Evolutionary conservation across 2,888 invertebrate species (phyloP).

Genomic region (Meta bourneti): DNA sequence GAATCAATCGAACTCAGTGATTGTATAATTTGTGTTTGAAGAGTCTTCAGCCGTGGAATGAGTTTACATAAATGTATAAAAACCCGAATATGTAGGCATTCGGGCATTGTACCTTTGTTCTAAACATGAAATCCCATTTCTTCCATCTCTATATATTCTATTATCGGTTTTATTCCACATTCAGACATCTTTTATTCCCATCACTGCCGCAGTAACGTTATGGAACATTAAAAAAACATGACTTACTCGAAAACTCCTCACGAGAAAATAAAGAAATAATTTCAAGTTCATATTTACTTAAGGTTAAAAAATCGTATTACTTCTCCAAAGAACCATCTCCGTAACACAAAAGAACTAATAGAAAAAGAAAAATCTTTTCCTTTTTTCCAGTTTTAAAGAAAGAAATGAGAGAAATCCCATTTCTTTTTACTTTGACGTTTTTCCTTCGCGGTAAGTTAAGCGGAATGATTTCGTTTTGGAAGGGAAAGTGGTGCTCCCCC

Average conservation of each 20-base stretch:
- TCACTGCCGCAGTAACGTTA: neutral
- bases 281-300: neutral
- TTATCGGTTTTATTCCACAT: too few relatives aligned
- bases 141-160: too few relatives aligned
- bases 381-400: neutral
- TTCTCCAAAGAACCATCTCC: neutral
- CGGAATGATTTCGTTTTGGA: conserved; percentile 52
- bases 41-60: too few relatives aligned
- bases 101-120: too few relatives aligned
- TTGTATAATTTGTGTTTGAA: too few relatives aligned
- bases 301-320: neutral
- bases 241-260: neutral
- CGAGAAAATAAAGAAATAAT: neutral
- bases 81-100: too few relatives aligned
- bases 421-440: neutral
- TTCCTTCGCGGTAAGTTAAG: conserved; percentile 25
- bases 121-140: too few relatives aligned
- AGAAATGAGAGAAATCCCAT: neutral
- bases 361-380: neutral
- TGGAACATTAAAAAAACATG: neutral
- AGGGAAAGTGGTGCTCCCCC: neutral
- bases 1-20: too few relatives aligned
- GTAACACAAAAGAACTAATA: neutral
- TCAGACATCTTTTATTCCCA: too few relatives aligned
- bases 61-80: too few relatives aligned